Conservation (phyloP, 2,888 invertebrate species). For the Melanotus villosus region DNA sequence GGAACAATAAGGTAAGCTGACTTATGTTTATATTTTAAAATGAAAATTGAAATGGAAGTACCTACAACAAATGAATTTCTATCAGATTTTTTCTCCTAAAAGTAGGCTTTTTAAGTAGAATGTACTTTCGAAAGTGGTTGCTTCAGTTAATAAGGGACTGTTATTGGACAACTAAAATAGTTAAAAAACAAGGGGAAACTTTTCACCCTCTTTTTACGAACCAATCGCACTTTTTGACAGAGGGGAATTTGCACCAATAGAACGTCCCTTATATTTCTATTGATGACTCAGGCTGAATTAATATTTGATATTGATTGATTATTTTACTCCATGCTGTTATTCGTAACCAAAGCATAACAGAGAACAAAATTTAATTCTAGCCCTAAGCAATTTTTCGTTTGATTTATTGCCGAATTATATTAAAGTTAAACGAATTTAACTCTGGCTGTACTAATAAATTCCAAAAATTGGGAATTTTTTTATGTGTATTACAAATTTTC, state of each 20-base stretch:
- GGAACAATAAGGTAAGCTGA: too few species aligned
- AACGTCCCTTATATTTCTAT: slow-evolving; percentile 39
- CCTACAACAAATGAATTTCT: too few species aligned
- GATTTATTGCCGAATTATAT: too few species aligned
- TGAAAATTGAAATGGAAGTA: too few species aligned
- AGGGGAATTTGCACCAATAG: slow-evolving; percentile 60
- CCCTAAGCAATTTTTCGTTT: not conserved
- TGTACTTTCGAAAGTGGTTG: slow-evolving; percentile 19
- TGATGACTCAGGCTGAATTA: slow-evolving; percentile 59
- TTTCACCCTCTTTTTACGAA: slow-evolving; percentile 60
- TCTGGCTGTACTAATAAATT: too few species aligned
- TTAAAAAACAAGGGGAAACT: slow-evolving; percentile 63
- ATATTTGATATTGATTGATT: slow-evolving; percentile 58
- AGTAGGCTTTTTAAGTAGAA: not conserved
- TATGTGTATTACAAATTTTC: slow-evolving; percentile 1
- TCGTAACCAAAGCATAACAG: not conserved
- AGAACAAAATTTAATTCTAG: not conserved
- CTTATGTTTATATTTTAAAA: too few species aligned
- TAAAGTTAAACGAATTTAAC: too few species aligned
- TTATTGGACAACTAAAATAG: slow-evolving; percentile 62
- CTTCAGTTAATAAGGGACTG: slow-evolving; percentile 48
- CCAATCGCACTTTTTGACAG: slow-evolving; percentile 61
- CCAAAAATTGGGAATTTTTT: too few species aligned
- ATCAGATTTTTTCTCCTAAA: not conserved
- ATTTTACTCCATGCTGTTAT: slow-evolving; percentile 26